A percentile compares a stretch with the other conserved stretches of the same genome.
phyloP scores from a whole-genome alignment of 2,113 vertebrate species.

The Poecile atricapillus region DNA sequence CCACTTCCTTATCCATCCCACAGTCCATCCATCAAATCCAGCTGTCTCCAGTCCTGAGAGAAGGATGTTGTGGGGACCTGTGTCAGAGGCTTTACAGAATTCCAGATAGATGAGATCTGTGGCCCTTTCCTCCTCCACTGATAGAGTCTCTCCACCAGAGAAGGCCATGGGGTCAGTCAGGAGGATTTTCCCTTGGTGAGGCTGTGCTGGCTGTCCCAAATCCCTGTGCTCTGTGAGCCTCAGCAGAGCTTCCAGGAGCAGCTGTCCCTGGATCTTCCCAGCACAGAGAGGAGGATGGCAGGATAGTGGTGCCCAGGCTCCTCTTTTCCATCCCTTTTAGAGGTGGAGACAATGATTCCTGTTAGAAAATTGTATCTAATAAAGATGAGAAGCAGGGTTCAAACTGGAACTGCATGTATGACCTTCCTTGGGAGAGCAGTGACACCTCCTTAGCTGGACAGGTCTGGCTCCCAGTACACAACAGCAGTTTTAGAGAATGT shows the following conservation, averaged over 20 bases:
- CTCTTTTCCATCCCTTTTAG: neutral
- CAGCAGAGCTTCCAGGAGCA: neutral
- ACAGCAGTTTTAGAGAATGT: neutral
- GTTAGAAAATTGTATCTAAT: neutral
- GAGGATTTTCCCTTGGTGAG: neutral
- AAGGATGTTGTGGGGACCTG: neutral
- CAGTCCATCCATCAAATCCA: neutral
- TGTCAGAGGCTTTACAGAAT: neutral
- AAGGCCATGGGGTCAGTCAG: neutral
- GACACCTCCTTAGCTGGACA: rapidly evolving
- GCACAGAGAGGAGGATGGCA: neutral
- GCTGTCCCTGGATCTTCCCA: neutral
- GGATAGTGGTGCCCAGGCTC: neutral
- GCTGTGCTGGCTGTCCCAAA: neutral
- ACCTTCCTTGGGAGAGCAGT: neutral
- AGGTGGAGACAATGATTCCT: neutral
- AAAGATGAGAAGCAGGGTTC: neutral
- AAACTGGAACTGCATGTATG: neutral
- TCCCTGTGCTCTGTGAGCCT: neutral
- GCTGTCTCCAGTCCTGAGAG: neutral
- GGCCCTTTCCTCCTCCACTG: neutral
- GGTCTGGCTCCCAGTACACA: neutral
- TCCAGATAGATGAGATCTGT: neutral
- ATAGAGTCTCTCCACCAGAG: neutral
- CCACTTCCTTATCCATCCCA: neutral